Evolutionary conservation across 2,113 vertebrate genomes (phyloP).

Genomic region (Charina bottae): DNA sequence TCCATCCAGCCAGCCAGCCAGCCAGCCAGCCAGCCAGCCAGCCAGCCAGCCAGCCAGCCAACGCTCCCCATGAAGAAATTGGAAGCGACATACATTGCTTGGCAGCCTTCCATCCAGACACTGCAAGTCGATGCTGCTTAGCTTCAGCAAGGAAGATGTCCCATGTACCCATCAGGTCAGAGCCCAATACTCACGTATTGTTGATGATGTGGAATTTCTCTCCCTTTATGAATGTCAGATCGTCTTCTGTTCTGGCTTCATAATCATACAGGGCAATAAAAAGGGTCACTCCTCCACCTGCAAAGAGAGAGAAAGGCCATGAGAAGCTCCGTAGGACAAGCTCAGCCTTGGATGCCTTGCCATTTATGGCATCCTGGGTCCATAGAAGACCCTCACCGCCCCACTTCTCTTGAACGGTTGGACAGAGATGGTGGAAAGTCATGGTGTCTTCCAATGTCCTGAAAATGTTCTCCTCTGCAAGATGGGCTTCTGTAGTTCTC

Average conservation of each 20-base stretch:
- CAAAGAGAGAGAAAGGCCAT: not conserved
- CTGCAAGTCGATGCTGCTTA: not conserved
- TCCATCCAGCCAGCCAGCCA: not conserved
- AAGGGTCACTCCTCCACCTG: conserved; percentile 87
- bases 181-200: conserved; percentile 81
- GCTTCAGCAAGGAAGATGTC: not conserved
- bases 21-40: no score
- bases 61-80: not conserved
- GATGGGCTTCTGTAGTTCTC: not conserved
- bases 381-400: not conserved
- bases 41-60: not conserved
- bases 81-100: not conserved
- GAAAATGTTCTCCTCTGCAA: not conserved
- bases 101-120: not conserved
- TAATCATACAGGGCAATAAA: conserved; percentile 94
- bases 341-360: not conserved
- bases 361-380: not conserved
- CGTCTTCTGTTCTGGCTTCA: conserved; percentile 91
- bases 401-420: not conserved
- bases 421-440: not conserved
- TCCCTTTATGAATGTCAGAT: conserved; percentile 91
- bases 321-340: not conserved
- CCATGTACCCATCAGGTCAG: not conserved
- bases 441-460: no score
- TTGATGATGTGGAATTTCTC: conserved; percentile 98